These are phyloP conservation scores for Egretta garzetta DNA, from an alignment of 2,113 vertebrate genomes.

Conservation along the genomic window DNA sequence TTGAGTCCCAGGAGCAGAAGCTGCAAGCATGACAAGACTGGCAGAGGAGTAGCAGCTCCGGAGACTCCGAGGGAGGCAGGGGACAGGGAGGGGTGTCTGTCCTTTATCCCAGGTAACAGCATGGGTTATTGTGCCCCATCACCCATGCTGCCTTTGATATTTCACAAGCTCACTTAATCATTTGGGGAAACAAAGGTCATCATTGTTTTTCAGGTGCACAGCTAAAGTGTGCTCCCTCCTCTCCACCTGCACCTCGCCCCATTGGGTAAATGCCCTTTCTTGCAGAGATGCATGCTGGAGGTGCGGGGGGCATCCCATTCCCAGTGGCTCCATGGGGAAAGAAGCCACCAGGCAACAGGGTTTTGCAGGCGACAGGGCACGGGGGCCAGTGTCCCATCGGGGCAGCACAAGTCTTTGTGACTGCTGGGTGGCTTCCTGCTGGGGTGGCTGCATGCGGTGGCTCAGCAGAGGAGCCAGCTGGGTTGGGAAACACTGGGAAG, in stretches of 20 bases:
- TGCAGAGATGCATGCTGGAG: background rate
- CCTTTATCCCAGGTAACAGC: background rate
- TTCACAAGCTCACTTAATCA: background rate
- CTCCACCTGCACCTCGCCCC: background rate
- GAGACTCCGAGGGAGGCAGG: accelerated
- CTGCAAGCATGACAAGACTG: background rate
- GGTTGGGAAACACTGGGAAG: background rate
- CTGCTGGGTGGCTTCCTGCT: background rate
- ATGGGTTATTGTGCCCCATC: background rate
- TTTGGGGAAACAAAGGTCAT: background rate
- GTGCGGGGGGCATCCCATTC: background rate
- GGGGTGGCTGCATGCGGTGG: accelerated
- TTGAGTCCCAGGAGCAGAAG: background rate
- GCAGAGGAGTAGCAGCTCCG: accelerated
- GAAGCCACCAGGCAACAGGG: background rate
- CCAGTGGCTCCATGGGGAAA: background rate
- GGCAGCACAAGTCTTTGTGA: background rate
- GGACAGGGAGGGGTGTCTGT: accelerated
- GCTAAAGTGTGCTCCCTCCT: background rate
- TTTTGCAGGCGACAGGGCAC: accelerated
- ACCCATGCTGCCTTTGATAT: background rate
- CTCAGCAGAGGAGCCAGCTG: background rate
- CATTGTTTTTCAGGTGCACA: background rate
- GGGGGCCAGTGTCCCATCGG: background rate
- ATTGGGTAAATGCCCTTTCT: background rate